Evolutionary conservation across 2,888 invertebrate genomes (phyloP).

Genomic region (Synanthedon vespiformis): DNA sequence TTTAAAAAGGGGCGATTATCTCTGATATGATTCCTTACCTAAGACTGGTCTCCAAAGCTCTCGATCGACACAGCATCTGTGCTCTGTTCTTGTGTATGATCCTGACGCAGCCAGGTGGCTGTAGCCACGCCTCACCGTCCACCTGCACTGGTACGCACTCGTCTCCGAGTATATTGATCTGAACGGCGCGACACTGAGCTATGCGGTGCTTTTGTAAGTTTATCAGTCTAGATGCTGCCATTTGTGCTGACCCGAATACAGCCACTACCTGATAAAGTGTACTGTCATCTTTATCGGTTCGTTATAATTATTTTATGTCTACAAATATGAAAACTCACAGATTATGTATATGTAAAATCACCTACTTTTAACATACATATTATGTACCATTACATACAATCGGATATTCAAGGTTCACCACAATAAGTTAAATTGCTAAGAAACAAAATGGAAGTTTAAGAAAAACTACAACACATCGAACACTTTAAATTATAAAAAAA

Average conservation of each 20-base stretch:
- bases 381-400: too few species aligned
- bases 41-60: slow-evolving; percentile 90
- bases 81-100: slow-evolving; percentile 97
- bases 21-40: slow-evolving; percentile 45
- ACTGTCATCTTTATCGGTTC: neutral
- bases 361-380: too few species aligned
- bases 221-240: slow-evolving; percentile 95
- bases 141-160: slow-evolving; percentile 96
- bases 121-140: slow-evolving; percentile 98
- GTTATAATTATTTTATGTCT: neutral
- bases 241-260: slow-evolving; percentile 96
- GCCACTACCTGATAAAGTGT: slow-evolving; percentile 74
- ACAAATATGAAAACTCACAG: too few species aligned
- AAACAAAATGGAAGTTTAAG: too few species aligned
- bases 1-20: too few species aligned
- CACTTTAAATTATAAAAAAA: too few species aligned
- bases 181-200: slow-evolving; percentile 95
- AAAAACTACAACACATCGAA: too few species aligned
- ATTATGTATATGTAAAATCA: too few species aligned
- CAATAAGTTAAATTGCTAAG: too few species aligned
- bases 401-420: too few species aligned
- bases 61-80: slow-evolving; percentile 94
- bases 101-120: slow-evolving; percentile 95
- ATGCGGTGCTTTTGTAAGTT: slow-evolving; percentile 97
- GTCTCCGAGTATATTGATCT: slow-evolving; percentile 93